Base-by-base conservation (phyloP, 2,797 vertebrate genomes). In the Lateolabrax maculatus region DNA sequence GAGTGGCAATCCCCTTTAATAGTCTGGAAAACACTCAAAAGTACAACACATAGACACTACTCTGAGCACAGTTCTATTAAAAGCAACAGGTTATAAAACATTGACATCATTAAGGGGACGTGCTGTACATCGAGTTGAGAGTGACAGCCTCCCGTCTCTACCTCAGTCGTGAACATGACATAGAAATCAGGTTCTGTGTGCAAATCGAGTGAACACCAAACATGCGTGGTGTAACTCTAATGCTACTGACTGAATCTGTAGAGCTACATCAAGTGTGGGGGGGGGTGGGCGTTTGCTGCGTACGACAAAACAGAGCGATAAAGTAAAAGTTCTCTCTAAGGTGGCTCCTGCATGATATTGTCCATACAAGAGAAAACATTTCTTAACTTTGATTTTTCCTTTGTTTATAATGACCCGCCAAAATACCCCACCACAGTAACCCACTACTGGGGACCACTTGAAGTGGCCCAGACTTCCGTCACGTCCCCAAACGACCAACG, bases 51-150 rank as follows among this genome's bases (percentile, higher is more conserved):
- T 7, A 81, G 81, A 93, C 87, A 85, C 73, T 52, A 90, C 62
- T 87, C 75, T 69, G 84, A 90, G 85, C 82, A 89, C 88, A 56
- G 81, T 84, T 90, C 92, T 89, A 92, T 79, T 90, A 85, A 92
- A 92, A 93, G 89, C 89, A 68, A 79, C 71, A 84, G 85, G 84
- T 91, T 90, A 93, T 88, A 93, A 91, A 91, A 93, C 92, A 92
- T 83, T 92, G 91, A 93, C 91, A 92, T 92, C 91, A 90, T 92
- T 71, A 83, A 88, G 81, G 88, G 81, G 87, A 85, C 87, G 84
- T 90, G 89, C 92, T 94, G 86, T 91, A 93, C 85, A 93, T 81
- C 29, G 78, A 92, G 84, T 51, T 67, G 85, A 87, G 83, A 74
- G 83, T 13, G 56, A 62, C 63, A 53, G 71, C 71, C 85, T 83